Evolutionary conservation across 2,797 vertebrate genomes (phyloP).

Genomic region (Nyctibius grandis): DNA sequence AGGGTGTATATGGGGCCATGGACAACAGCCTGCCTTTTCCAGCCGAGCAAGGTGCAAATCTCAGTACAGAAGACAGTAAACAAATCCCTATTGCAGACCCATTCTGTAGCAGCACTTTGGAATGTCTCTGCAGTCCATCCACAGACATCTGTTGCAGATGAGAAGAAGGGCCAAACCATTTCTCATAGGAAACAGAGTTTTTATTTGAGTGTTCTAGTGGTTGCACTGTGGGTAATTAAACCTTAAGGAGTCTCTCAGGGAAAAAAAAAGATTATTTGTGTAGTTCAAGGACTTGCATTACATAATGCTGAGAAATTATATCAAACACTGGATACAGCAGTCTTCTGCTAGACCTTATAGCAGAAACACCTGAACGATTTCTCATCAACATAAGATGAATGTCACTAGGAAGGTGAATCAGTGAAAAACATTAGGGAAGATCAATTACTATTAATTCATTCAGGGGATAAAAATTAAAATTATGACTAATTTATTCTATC

Average conservation of each 20-base stretch:
- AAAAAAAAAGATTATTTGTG: not conserved
- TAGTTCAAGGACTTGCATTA: not conserved
- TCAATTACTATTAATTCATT: not conserved
- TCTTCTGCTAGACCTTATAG: not conserved
- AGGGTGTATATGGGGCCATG: accelerated
- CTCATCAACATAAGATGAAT: not conserved
- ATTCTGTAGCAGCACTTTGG: not conserved
- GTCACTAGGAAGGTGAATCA: not conserved
- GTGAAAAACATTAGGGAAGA: not conserved
- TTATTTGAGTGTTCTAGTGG: not conserved
- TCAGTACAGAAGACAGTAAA: not conserved
- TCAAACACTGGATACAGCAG: not conserved
- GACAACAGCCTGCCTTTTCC: not conserved
- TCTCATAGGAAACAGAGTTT: not conserved
- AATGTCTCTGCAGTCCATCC: not conserved
- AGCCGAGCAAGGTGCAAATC: not conserved
- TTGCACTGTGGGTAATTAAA: not conserved
- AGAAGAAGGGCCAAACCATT: not conserved
- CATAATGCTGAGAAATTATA: not conserved
- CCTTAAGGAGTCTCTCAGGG: not conserved
- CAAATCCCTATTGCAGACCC: not conserved
- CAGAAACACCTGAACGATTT: not conserved
- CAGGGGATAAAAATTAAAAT: not conserved
- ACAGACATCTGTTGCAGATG: not conserved
- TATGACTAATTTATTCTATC: not conserved